Base-by-base conservation (phyloP, 2,888 invertebrate species). In the Proisotoma minuta region DNA sequence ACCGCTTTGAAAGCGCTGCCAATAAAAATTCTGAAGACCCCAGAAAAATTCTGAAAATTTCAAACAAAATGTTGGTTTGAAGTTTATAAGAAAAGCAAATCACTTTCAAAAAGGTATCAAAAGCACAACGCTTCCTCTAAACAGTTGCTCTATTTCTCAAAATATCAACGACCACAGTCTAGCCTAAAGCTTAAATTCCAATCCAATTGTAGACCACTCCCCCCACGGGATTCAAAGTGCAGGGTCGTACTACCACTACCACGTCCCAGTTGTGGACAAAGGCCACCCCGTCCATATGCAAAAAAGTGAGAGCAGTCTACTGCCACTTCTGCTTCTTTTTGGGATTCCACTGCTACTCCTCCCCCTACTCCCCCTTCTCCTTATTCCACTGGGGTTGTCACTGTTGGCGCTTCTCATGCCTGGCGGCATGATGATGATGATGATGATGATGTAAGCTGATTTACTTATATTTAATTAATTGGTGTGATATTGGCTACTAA, bases 191-290 rank as follows among this genome's bases (percentile, higher is more conserved):
- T n/a, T n/a, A n/a, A n/a, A n/a, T n/a, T n/a, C n/a, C n/a, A n/a
- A n/a, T n/a, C n/a, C n/a, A n/a, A n/a, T n/a, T n/a, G n/a, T n/a
- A n/a, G n/a, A n/a, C n/a, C n/a, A n/a, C n/a, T n/a, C n/a, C n/a
- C n/a, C n/a, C n/a, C n/a, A 47, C 10, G 64, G 62, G 24, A 66
- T 62, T 26, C 68, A 70, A 40, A 63, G 59, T 18, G 67, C 69
- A 20, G 73, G 73, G 22, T 73, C 73, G 2, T 73, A 73, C 40
- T 73, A 73, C 56, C 73, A 73, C 29, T 73, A 73, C 66, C 73
- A 73, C 53, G 73, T 73, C 3, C 73, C 73, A 1, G 49, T 73
- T n/a, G 73, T 73, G 2, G 69, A 12, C 73, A 73, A 47, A 66
- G 70, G 29, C 68, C 67, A 28, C 62, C 62, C 28, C 62, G 65